Conservation (phyloP, 2,888 invertebrate genomes). For the Germaria angustata region DNA sequence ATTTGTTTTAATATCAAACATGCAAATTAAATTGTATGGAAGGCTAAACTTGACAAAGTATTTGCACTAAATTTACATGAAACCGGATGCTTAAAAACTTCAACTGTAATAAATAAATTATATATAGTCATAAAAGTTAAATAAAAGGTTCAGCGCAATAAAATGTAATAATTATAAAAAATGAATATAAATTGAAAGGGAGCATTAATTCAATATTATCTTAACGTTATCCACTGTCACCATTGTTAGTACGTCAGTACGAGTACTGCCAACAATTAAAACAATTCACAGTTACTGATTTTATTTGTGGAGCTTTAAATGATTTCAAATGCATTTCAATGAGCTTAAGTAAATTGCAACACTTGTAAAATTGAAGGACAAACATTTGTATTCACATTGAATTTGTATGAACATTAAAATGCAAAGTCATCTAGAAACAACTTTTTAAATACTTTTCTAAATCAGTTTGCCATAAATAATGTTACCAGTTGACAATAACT, state of each 20-base stretch:
- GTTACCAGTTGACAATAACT: too few species aligned
- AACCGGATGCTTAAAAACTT: conserved; percentile 50
- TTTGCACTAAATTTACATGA: conserved; percentile 26
- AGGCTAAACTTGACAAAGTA: conserved; percentile 25
- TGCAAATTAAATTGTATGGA: conserved; percentile 43
- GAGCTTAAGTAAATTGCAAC: conserved; percentile 16
- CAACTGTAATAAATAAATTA: conserved; percentile 56
- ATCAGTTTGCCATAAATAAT: conserved; percentile 26
- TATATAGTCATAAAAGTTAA: background rate
- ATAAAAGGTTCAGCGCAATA: background rate
- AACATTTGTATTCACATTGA: background rate
- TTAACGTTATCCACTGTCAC: conserved; percentile 14
- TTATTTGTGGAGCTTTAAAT: background rate
- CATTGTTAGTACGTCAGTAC: background rate
- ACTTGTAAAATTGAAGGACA: conserved; percentile 33
- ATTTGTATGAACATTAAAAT: background rate
- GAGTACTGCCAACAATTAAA: background rate
- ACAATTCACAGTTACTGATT: background rate
- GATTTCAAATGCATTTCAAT: background rate
- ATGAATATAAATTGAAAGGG: conserved; percentile 20
- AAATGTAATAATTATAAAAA: background rate
- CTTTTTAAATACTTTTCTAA: conserved; percentile 7
- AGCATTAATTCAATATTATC: conserved; percentile 23
- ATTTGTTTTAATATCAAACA: conserved; percentile 35
- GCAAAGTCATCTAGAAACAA: conserved; percentile 31